Conservation (phyloP, 2,888 invertebrate species). For the Torymus auratus region DNA sequence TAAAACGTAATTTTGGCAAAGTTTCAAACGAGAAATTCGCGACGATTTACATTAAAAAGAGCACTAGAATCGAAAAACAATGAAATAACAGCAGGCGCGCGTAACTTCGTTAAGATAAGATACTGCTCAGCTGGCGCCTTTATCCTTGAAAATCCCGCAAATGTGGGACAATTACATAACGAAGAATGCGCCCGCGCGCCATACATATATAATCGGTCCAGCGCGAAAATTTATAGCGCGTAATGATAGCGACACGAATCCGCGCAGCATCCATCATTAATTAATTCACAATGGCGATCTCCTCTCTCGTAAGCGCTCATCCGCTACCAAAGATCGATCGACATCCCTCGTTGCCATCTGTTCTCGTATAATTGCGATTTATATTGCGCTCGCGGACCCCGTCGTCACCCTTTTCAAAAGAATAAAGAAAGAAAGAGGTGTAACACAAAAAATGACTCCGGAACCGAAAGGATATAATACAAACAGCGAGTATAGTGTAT, state of each 20-base stretch:
- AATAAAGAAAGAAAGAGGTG: not conserved
- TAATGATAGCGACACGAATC: slow-evolving; percentile 33
- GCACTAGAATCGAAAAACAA: too few species aligned
- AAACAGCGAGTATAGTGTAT: too few species aligned
- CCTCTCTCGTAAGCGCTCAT: not conserved
- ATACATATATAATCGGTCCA: slow-evolving; percentile 10
- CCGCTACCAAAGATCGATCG: slow-evolving; percentile 24
- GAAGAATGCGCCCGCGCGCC: not conserved
- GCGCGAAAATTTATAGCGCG: slow-evolving; percentile 1
- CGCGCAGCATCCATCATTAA: slow-evolving; percentile 1
- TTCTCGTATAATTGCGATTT: slow-evolving; percentile 29
- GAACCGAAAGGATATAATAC: too few species aligned
- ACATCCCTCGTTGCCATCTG: not conserved
- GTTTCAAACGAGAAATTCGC: too few species aligned
- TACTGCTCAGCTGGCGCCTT: not conserved
- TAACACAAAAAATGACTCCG: not conserved
- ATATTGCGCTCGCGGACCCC: not conserved
- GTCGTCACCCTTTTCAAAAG: not conserved
- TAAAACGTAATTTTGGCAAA: too few species aligned
- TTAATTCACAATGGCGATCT: not conserved
- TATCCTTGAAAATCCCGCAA: slow-evolving; percentile 28
- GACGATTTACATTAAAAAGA: too few species aligned
- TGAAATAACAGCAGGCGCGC: too few species aligned
- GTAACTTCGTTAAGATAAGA: not conserved
- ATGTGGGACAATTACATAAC: slow-evolving; percentile 42